Base-by-base conservation (phyloP, 2,113 vertebrate genomes). In the Tachysurus fulvidraco region DNA sequence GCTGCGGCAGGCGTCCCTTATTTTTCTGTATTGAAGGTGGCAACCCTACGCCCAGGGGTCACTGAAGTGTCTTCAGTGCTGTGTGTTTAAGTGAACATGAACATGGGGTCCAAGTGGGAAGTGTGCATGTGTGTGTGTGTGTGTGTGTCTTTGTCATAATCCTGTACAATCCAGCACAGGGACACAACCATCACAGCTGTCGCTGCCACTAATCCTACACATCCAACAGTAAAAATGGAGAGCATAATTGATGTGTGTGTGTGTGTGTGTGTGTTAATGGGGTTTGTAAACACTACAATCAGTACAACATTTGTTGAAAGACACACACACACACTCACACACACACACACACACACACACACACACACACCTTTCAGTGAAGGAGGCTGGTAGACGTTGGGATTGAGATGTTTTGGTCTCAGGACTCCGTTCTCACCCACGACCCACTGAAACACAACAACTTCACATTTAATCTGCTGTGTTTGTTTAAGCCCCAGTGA, bases 351-450 rank as follows among this genome's bases (percentile, higher is more conserved):
- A n/a, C n/a, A n/a, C n/a, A n/a, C 85, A 46, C 83, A 87, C 36
- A 81, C 36, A 55, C 41, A 90, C 92, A 57, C 73, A 99, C 98
- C 98, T 98, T 96, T 99, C 91, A 99, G 96, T 44, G 98, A 98
- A n/a, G 98, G 98, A 0, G 98, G 98, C 0, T 97, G 97, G 89
- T 99, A 99, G 91, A 95, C 95, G 88, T 95, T 96, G 78, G 97
- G 96, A 89, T 96, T 97, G 91, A 96, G 85, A 91, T 96, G 96
- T 93, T 97, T 99, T 89, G 97, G 96, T 94, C 97, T 98, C 54
- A 97, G 96, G 85, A 97, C 94, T 41, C 97, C 97, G 52, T 97
- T 97, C 88, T 99, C 98, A n/a, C 97, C 97, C 0, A 96, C 94
- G 2, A 95, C 93, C 94, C 97, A 97, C 98, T 99, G 94, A 84